phyloP scores from a whole-genome alignment of 1,140 invertebrate species.

The Limonius californicus region DNA sequence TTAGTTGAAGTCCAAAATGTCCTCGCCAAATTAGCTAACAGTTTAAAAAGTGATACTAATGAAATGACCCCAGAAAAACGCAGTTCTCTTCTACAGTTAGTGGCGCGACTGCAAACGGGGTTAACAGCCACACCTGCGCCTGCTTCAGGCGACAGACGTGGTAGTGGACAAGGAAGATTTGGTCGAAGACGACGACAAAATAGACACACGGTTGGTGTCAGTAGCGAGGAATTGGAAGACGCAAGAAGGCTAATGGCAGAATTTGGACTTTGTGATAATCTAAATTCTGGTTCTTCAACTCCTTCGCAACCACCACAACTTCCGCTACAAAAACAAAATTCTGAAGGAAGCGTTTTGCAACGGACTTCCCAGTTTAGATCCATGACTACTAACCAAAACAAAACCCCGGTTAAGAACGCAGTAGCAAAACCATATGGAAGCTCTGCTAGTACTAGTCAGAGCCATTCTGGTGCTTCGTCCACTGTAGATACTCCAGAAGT shows the following conservation, averaged over 20 bases:
- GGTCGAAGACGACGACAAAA: constrained; percentile 51
- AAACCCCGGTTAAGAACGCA: constrained; percentile 44
- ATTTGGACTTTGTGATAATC: constrained; percentile 48
- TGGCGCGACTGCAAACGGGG: constrained; percentile 70
- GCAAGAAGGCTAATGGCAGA: constrained; percentile 70
- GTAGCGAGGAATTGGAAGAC: constrained; percentile 69
- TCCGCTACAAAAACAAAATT: constrained; percentile 38
- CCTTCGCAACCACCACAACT: constrained; percentile 21
- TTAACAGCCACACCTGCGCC: constrained; percentile 43
- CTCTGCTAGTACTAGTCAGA: constrained; percentile 30
- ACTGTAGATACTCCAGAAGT: constrained; percentile 40
- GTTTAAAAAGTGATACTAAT: constrained; percentile 58
- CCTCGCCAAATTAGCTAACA: constrained; percentile 66
- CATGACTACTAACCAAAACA: constrained; percentile 34
- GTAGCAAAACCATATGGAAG: constrained; percentile 46
- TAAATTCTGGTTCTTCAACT: constrained; percentile 33
- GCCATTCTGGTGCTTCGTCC: constrained; percentile 29
- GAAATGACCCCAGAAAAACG: constrained; percentile 52
- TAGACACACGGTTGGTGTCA: constrained; percentile 78
- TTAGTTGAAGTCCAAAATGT: constrained; percentile 76
- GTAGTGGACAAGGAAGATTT: constrained; percentile 40
- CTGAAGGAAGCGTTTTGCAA: constrained; percentile 34
- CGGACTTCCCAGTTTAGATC: constrained; percentile 27
- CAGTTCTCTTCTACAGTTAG: constrained; percentile 66
- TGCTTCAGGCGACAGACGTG: constrained; percentile 32